Percentiles rank a stretch among this genome's conserved stretches.
Conservation (phyloP, 1,140 invertebrate genomes). For the Drosophila suzukii region DNA sequence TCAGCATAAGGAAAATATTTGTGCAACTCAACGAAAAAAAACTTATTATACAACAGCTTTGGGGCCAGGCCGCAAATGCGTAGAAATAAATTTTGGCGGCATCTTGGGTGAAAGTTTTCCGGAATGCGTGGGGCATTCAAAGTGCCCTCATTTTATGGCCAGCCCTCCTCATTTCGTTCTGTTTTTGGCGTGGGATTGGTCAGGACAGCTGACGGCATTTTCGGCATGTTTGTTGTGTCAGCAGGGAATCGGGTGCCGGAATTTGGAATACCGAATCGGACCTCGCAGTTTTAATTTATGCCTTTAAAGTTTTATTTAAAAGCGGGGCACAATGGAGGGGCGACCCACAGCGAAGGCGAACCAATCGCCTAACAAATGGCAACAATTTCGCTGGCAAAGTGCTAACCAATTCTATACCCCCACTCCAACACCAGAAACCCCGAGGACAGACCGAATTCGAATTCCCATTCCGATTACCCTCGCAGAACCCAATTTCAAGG, state of each 20-base stretch:
- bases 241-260: background rate
- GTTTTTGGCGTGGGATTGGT: slow-evolving; percentile 13
- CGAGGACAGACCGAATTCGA: slow-evolving; percentile 28
- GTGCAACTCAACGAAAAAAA: slow-evolving; percentile 41
- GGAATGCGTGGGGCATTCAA: slow-evolving; percentile 70
- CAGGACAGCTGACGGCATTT: slow-evolving; percentile 59
- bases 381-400: slow-evolving; percentile 77
- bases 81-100: slow-evolving; percentile 50
- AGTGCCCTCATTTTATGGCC: slow-evolving; percentile 61
- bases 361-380: slow-evolving; percentile 79
- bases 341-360: slow-evolving; percentile 15
- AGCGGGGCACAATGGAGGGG: slow-evolving; percentile 49
- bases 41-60: slow-evolving; percentile 42
- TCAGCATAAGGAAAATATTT: slow-evolving; percentile 47
- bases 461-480: slow-evolving; percentile 46
- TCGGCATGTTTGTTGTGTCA: slow-evolving; percentile 63
- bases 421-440: background rate
- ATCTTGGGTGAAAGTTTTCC: slow-evolving; percentile 36
- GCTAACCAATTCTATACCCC: slow-evolving; percentile 21
- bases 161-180: slow-evolving; percentile 26
- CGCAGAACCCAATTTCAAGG: slow-evolving; percentile 47
- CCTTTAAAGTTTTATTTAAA: slow-evolving; percentile 58
- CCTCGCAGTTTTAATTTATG: slow-evolving; percentile 68
- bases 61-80: slow-evolving; percentile 54
- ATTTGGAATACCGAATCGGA: background rate